These are phyloP conservation scores for Gallirallus australis DNA, from an alignment of 2,797 vertebrate species.

Conservation along the genomic window DNA sequence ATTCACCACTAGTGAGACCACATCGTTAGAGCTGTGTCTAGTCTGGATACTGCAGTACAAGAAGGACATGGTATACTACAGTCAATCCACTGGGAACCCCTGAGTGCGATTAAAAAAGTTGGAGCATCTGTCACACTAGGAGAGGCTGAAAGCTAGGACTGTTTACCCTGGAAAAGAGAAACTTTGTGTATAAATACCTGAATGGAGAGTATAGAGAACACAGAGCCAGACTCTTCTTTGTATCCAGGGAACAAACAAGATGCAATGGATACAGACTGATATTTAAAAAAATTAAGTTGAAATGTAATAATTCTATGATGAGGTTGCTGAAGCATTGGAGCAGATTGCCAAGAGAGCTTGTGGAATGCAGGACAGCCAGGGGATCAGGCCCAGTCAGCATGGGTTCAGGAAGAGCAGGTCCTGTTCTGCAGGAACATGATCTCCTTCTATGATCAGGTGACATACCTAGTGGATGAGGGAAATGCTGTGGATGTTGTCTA, in stretches of 20 bases:
- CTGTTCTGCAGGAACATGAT: too few relatives aligned
- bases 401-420: too few relatives aligned
- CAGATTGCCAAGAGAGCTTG: neutral
- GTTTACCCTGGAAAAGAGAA: neutral
- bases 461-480: too few relatives aligned
- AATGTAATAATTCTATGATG: neutral
- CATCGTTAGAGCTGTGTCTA: neutral
- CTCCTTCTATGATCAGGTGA: too few relatives aligned
- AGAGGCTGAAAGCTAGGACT: neutral
- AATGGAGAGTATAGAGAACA: neutral
- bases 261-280: neutral
- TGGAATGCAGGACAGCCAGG: neutral
- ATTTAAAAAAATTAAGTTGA: neutral
- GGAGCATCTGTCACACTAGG: neutral
- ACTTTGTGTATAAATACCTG: neutral
- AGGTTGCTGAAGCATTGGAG: neutral
- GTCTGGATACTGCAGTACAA: neutral
- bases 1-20: neutral
- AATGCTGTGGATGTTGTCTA: too few relatives aligned
- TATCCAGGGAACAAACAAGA: neutral
- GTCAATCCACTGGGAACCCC: neutral
- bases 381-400: too few relatives aligned
- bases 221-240: neutral
- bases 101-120: neutral
- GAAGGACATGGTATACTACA: neutral